These are phyloP conservation scores for Drosophila fungiperda DNA, from an alignment of 2,888 invertebrate genomes.

Conservation along the genomic window DNA sequence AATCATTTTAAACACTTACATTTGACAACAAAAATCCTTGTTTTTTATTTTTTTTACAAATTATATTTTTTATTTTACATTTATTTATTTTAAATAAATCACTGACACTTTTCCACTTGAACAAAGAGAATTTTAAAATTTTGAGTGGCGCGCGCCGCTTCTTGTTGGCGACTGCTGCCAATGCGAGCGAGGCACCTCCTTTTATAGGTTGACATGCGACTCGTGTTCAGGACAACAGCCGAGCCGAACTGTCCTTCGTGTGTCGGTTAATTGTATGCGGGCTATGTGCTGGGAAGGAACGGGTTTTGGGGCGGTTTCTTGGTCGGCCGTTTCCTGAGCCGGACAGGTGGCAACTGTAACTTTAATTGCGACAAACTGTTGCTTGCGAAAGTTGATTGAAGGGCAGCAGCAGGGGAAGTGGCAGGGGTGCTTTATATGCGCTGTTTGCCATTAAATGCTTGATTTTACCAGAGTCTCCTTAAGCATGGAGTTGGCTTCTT, in stretches of 20 bases:
- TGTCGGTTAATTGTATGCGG: constrained; percentile 33
- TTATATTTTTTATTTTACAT: neutral
- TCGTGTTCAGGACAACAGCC: constrained; percentile 31
- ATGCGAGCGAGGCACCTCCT: constrained; percentile 47
- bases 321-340: constrained; percentile 12
- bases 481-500: neutral
- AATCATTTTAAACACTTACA: neutral
- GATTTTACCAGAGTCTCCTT: neutral
- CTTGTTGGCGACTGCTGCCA: constrained; percentile 66
- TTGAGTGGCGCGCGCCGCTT: constrained; percentile 71
- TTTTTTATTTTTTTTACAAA: neutral
- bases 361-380: constrained; percentile 76
- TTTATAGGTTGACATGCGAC: constrained; percentile 53
- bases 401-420: neutral
- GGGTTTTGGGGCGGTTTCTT: neutral
- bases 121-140: neutral
- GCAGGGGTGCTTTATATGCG: neutral
- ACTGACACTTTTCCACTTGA: constrained; percentile 9
- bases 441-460: neutral
- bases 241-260: constrained; percentile 31
- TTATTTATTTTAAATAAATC: neutral
- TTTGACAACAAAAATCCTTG: neutral
- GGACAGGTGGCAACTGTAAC: constrained; percentile 67
- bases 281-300: constrained; percentile 8
- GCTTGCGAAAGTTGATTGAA: constrained; percentile 58